Evolutionary conservation across 2,113 vertebrate genomes (phyloP).

Genomic region (Castor canadensis): DNA sequence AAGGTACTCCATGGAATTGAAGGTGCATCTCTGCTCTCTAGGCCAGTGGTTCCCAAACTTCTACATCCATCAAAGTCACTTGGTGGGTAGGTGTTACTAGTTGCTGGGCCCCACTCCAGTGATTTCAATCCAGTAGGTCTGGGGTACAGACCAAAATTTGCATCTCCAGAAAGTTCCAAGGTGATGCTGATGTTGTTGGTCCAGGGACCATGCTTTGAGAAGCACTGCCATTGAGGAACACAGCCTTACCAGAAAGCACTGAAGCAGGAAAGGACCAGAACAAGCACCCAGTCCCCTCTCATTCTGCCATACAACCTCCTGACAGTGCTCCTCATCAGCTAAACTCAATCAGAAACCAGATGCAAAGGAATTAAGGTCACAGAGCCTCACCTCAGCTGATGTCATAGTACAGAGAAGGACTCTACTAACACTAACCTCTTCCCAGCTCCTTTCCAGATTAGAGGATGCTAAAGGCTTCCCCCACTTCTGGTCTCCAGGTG

Average conservation of each 20-base stretch:
- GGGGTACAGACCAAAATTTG: background rate
- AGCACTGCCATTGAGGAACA: background rate
- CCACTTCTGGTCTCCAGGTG: background rate
- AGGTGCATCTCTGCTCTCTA: background rate
- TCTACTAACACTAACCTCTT: background rate
- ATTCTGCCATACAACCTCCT: background rate
- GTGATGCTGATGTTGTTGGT: background rate
- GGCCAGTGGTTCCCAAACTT: background rate
- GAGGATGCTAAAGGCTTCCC: background rate
- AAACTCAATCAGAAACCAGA: background rate
- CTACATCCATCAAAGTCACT: background rate
- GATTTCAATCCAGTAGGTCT: background rate
- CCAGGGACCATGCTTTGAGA: background rate
- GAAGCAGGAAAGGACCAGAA: background rate
- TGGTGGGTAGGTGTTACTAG: background rate
- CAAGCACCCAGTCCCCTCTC: background rate
- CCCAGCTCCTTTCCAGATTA: background rate
- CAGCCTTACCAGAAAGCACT: background rate
- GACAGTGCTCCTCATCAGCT: too few species aligned
- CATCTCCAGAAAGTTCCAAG: background rate
- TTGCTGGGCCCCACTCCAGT: background rate
- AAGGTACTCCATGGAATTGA: background rate
- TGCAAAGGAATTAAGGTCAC: background rate
- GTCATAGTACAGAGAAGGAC: background rate
- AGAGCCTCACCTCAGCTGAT: background rate